Percentiles rank a stretch among this genome's conserved stretches.
These are phyloP conservation scores for Catalaphyllia jardinei DNA, from an alignment of 64 coral and sea anemone species.

Conservation along the genomic window DNA sequence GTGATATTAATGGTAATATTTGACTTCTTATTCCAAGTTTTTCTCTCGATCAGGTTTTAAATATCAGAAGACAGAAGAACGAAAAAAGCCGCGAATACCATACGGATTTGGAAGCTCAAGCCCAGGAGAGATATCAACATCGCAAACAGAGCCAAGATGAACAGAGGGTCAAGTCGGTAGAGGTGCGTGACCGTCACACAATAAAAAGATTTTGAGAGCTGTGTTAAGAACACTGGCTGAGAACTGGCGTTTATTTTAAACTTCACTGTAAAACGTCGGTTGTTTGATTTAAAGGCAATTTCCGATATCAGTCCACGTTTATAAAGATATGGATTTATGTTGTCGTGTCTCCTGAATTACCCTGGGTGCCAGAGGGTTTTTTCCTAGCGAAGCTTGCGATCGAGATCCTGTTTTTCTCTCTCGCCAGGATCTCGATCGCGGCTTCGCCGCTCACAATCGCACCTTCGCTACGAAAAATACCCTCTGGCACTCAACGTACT, in stretches of 20 bases:
- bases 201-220: background rate
- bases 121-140: constrained; percentile 41
- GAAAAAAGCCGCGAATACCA: constrained; percentile 71
- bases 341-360: background rate
- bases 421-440: too few species aligned
- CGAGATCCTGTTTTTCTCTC: too few species aligned
- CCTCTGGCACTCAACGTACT: too few species aligned
- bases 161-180: constrained; percentile 38
- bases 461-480: too few species aligned
- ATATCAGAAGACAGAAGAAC: constrained; percentile 78
- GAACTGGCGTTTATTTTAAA: background rate
- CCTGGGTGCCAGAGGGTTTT: too few species aligned
- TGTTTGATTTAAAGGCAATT: too few species aligned
- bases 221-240: background rate
- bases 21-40: background rate
- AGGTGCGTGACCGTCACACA: constrained; percentile 36
- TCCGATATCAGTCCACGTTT: too few species aligned
- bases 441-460: too few species aligned
- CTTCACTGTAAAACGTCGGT: too few species aligned
- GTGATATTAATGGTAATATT: background rate
- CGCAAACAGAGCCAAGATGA: constrained; percentile 53
- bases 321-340: too few species aligned
- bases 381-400: too few species aligned
- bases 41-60: constrained; percentile 29
- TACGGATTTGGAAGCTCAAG: constrained; percentile 62